Conservation (phyloP, 1,140 invertebrate genomes). For the Achatina immaculata region DNA sequence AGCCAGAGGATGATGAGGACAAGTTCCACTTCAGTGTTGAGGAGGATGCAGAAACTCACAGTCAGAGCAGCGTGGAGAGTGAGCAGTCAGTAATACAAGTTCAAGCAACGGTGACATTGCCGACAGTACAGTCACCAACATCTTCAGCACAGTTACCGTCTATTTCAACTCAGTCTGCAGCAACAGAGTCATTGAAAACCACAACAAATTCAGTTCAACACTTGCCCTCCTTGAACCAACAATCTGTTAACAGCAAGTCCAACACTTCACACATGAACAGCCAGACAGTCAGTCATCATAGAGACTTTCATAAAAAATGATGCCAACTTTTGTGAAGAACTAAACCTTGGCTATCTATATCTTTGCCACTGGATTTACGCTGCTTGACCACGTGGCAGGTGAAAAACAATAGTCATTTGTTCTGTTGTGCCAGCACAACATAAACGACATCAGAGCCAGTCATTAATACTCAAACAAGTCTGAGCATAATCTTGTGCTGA, state of each 20-base stretch:
- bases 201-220: neutral
- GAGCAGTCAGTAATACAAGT: constrained; percentile 39
- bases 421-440: too few relatives aligned
- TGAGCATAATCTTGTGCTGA: too few relatives aligned
- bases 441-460: too few relatives aligned
- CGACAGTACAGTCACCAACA: neutral
- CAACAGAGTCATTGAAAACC: neutral
- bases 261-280: neutral
- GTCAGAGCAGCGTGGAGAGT: constrained; percentile 35
- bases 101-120: neutral
- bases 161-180: constrained; percentile 1
- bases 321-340: constrained; percentile 5
- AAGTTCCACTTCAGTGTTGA: constrained; percentile 64
- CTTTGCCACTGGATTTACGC: too few relatives aligned
- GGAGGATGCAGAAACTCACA: constrained; percentile 49
- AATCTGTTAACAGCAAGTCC: neutral
- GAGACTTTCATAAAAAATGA: constrained; percentile 31
- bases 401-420: too few relatives aligned
- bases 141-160: neutral
- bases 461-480: too few relatives aligned
- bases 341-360: too few relatives aligned
- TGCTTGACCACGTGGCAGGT: too few relatives aligned
- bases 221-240: neutral
- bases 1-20: constrained; percentile 60
- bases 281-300: neutral